Evolutionary conservation across 1,140 invertebrate genomes (phyloP).

Genomic region (Holotrichia oblita): DNA sequence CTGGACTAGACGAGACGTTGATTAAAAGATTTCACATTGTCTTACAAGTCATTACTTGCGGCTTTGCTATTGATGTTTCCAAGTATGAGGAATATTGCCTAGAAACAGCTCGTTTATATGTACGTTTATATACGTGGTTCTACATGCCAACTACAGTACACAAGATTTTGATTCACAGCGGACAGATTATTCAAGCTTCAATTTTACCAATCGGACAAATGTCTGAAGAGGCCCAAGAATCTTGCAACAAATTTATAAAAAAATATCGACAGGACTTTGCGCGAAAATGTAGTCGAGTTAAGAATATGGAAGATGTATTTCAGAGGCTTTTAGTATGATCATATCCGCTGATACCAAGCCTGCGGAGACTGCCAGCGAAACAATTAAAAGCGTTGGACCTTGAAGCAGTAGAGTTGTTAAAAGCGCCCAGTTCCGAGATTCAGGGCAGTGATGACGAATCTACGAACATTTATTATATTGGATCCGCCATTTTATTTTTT

Average conservation of each 20-base stretch:
- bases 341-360: neutral
- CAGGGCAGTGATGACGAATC: neutral
- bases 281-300: too few species aligned
- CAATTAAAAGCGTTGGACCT: neutral
- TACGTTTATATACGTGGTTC: neutral
- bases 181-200: neutral
- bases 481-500: neutral
- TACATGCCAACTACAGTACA: constrained; percentile 10
- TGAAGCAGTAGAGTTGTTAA: constrained; percentile 29
- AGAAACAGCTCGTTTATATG: neutral
- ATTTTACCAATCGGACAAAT: constrained; percentile 7
- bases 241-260: constrained; percentile 33
- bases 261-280: constrained; percentile 27
- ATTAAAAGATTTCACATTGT: too few species aligned
- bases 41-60: too few species aligned
- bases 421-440: neutral
- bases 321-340: too few species aligned
- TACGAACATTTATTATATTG: neutral
- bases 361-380: neutral
- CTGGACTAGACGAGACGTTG: too few species aligned
- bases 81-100: neutral
- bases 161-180: neutral
- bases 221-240: constrained; percentile 24
- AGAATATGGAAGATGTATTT: too few species aligned
- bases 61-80: neutral